Evolutionary conservation across 2,888 invertebrate species (phyloP), one percentile per base, ranked within the genome.

Genomic region (Stenodema calcarata): DNA sequence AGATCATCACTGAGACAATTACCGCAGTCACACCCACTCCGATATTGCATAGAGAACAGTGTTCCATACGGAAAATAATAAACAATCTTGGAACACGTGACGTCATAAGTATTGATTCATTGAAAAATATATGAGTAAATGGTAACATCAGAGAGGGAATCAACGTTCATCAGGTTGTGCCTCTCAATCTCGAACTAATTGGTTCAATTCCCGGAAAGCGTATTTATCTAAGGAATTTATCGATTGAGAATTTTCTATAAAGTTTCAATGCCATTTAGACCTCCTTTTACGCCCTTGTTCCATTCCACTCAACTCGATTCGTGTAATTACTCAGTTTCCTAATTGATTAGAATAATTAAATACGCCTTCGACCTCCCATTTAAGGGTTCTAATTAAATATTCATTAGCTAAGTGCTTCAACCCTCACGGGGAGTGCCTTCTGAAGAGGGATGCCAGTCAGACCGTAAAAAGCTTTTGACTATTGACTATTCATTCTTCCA

Each of bases 321-420:
- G 54, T 86, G 78, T 86, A 86, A 86, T 86, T 86, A 86, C 86
- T 78, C 41, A 41, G 73, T 69, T 70, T 83, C 83, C 73, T 83
- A 83, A 83, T 83, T 83, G 83, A 83, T 83, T 83, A 83, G 83
- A 83, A 83, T 83, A 83, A 83, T 83, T 83, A 83, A 83, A 83
- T 83, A 83, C 83, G 69, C 83, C 83, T 70, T 83, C 42, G 18
- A 28, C 70, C 41, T 41, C 69, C 47, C 41, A 27, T 41, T 73
- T 76, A 85, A 76, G 27, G n/a, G 83, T 70, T 73, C 83, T 83
- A 73, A 83, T 83, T 69, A 83, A 83, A 69, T 70, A 79, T 86
- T 86, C 70, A 80, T 87, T 82, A 75, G 80, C 80, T 80, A 80
- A 80, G 80, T 80, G 80, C 80, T 80, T 41, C 41, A 78, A 42